Percentiles rank a stretch among this genome's conserved stretches.
Conservation (phyloP, 2,113 vertebrate genomes). For the Cynoglossus semilaevis region DNA sequence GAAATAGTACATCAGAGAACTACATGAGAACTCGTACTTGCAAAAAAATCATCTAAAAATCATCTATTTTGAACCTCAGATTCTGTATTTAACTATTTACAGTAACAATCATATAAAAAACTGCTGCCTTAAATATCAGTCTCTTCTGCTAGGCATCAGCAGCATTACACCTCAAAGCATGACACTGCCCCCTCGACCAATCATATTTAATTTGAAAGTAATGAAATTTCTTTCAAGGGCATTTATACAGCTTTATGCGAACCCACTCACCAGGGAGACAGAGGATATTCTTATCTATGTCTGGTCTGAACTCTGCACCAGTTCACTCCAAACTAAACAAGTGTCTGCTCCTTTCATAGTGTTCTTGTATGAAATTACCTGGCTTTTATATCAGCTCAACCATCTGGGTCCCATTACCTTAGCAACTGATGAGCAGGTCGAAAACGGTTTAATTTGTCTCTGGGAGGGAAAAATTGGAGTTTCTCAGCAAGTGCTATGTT, state of each 20-base stretch:
- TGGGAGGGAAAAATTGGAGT: conserved; percentile 28
- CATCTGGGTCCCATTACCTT: conserved; percentile 64
- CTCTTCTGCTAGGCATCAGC: conserved; percentile 17
- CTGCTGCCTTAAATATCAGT: conserved; percentile 31
- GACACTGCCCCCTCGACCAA: conserved; percentile 16
- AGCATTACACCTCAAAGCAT: conserved; percentile 8
- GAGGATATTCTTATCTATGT: conserved; percentile 36
- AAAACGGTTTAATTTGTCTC: conserved; percentile 53
- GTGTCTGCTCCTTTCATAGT: conserved; percentile 38
- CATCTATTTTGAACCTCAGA: too few relatives aligned
- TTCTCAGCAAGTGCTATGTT: conserved; percentile 32
- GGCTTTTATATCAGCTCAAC: conserved; percentile 56
- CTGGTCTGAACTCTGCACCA: conserved; percentile 29
- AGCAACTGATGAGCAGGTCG: conserved; percentile 39
- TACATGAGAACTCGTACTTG: too few relatives aligned
- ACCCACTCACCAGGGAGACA: conserved; percentile 36
- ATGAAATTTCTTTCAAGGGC: conserved; percentile 51
- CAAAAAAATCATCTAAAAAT: too few relatives aligned
- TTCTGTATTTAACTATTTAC: background rate
- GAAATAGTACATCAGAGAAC: too few relatives aligned
- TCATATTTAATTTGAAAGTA: conserved; percentile 50
- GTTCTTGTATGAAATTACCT: conserved; percentile 58
- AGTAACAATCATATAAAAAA: conserved; percentile 29
- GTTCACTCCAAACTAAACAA: conserved; percentile 15
- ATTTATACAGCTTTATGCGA: conserved; percentile 46